phyloP scores from a whole-genome alignment of 2,113 vertebrate genomes.

The Gopherus flavomarginatus region DNA sequence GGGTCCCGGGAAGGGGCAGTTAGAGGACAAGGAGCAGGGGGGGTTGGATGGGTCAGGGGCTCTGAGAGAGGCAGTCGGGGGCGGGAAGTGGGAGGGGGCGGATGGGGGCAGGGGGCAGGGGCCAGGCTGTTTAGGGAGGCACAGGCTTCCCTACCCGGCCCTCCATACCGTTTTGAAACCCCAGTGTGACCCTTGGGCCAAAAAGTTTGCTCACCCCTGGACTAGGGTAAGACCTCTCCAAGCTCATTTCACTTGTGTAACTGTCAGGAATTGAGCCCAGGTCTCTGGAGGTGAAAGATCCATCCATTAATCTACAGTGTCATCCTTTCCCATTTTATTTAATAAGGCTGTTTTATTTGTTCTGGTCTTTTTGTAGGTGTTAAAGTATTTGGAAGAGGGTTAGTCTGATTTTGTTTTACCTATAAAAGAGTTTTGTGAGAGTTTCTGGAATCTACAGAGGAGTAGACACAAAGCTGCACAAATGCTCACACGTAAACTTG shows the following conservation, averaged over 20 bases:
- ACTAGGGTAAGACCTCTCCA: not conserved
- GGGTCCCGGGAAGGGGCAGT: too few relatives aligned
- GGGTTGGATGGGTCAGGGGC: too few relatives aligned
- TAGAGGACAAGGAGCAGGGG: too few relatives aligned
- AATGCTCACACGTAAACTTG: not conserved
- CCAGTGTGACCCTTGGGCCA: too few relatives aligned
- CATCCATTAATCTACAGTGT: not conserved
- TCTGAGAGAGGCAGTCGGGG: too few relatives aligned
- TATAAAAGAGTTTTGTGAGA: not conserved
- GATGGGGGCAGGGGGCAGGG: too few relatives aligned
- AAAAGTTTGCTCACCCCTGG: too few relatives aligned
- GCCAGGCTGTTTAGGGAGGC: too few relatives aligned
- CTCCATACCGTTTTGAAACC: too few relatives aligned
- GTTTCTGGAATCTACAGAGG: not conserved
- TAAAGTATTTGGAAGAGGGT: not conserved
- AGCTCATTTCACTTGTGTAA: not conserved
- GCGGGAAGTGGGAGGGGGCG: too few relatives aligned
- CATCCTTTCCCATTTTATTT: not conserved
- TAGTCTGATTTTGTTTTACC: not conserved
- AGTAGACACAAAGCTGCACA: not conserved
- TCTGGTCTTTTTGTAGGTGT: not conserved
- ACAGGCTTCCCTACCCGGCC: too few relatives aligned
- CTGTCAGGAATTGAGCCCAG: not conserved
- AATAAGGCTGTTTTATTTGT: not conserved
- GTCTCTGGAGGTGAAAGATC: not conserved